Conservation (phyloP, 2,888 invertebrate genomes). For the Athalia cordata region DNA sequence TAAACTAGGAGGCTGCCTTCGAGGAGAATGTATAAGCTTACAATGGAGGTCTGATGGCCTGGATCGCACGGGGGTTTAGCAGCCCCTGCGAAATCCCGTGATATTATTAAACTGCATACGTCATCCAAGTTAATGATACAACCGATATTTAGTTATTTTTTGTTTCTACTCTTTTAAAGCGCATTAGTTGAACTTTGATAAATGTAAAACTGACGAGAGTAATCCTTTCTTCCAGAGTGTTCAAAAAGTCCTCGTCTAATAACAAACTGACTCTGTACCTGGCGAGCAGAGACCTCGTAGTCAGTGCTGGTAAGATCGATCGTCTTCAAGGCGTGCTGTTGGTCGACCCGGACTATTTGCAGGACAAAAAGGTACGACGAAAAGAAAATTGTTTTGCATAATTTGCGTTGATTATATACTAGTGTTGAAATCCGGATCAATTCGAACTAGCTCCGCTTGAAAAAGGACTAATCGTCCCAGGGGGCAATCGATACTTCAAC, state of each 20-base stretch:
- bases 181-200: background rate
- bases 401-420: background rate
- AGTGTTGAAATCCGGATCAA: too few species aligned
- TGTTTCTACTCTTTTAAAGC: background rate
- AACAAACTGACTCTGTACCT: conserved; percentile 89
- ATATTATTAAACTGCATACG: too few species aligned
- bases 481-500: too few species aligned
- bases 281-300: conserved; percentile 86
- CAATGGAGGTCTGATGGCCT: conserved; percentile 7
- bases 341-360: conserved; percentile 91
- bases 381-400: background rate
- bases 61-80: background rate
- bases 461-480: too few species aligned
- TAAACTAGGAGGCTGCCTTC: background rate
- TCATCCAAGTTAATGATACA: background rate
- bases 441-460: too few species aligned
- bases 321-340: conserved; percentile 92
- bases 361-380: conserved; percentile 81
- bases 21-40: background rate
- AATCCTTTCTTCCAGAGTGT: conserved; percentile 78
- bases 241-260: conserved; percentile 91
- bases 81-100: background rate
- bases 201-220: background rate
- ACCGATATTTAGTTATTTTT: background rate
- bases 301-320: conserved; percentile 84